Base-by-base conservation (phyloP, 2,797 vertebrate species). In the Centroberyx gerrardi region DNA sequence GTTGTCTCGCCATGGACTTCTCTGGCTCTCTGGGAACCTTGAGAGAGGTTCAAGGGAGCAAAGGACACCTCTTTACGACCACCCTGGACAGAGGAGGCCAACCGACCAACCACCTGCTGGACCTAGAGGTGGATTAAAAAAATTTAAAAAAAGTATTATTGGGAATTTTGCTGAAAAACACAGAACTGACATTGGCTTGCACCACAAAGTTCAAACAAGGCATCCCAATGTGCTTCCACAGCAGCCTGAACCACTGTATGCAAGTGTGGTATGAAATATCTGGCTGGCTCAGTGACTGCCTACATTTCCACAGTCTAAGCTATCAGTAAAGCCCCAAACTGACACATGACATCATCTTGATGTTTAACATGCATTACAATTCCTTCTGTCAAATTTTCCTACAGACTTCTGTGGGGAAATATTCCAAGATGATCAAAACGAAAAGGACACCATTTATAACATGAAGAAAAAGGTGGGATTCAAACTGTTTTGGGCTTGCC, bases 101-200 rank as follows among this genome's bases (percentile, higher is more conserved):
- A 92, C 70, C 94, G 90, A 5, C 97, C 96, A 67, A 99, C 98
- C 64, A 98, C 98, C 82, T 97, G 97, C 94, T 99, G 98, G 78
- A 99, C 98, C 95, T 96, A 72, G 28, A 81, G 74, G 67, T n/a
- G 18, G 27, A 79, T 44, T 10, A 33, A 56, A 65, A 8, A 29
- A 62, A 58, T 42, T 42, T 36, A 3, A 10, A 42, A 36, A 8
- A 60, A 13, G 6, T 18, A 27, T 79, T 46, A 44, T 27, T 18
- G 3, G 22, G 18, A 12, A n/a, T 54, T 68, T 56, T 18, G 2
- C 14, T n/a, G 31, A 66, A 22, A 74, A 28, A 74, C 17, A 36
- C 3, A 5, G 58, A 22, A 44, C 18, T 58, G 1, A 36, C 60
- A 52, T 9, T 33, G 5, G 27, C 6, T 15, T 38, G 7, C 2